phyloP scores from a whole-genome alignment of 1,140 invertebrate species.

The Drosophila ananassae region DNA sequence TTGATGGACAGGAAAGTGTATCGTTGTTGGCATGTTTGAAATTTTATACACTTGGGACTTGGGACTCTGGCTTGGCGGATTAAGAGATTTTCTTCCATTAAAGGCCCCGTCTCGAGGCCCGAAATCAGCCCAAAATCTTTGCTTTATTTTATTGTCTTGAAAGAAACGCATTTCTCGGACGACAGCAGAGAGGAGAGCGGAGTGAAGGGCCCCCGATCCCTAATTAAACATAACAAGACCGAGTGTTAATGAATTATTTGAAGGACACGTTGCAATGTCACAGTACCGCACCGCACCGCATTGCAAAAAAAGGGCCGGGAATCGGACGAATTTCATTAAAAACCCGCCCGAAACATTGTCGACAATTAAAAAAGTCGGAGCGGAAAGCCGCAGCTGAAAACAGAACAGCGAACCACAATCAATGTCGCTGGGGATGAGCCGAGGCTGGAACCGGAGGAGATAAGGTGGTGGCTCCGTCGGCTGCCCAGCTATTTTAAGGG shows the following conservation, averaged over 20 bases:
- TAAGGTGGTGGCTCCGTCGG: conserved; percentile 15
- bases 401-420: conserved; percentile 21
- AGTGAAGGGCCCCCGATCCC: conserved; percentile 27
- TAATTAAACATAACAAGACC: conserved; percentile 79
- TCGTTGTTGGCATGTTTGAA: conserved; percentile 78
- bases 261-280: conserved; percentile 76
- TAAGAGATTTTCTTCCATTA: conserved; percentile 67
- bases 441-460: conserved; percentile 16
- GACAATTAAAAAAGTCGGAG: conserved; percentile 70
- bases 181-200: background rate
- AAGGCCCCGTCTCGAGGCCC: conserved; percentile 33
- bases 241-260: conserved; percentile 83
- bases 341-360: conserved; percentile 80
- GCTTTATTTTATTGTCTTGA: conserved; percentile 24
- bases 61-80: conserved; percentile 43
- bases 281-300: conserved; percentile 40
- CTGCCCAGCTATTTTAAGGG: conserved; percentile 69
- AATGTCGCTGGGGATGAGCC: conserved; percentile 52
- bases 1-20: conserved; percentile 81
- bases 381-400: conserved; percentile 45
- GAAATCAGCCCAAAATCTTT: background rate
- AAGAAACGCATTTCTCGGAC: background rate
- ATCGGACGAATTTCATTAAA: conserved; percentile 79
- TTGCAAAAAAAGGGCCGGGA: conserved; percentile 22
- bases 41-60: conserved; percentile 75